These are phyloP conservation scores for Rhinophrynus dorsalis DNA, from an alignment of 2,797 vertebrate genomes.

Conservation along the genomic window DNA sequence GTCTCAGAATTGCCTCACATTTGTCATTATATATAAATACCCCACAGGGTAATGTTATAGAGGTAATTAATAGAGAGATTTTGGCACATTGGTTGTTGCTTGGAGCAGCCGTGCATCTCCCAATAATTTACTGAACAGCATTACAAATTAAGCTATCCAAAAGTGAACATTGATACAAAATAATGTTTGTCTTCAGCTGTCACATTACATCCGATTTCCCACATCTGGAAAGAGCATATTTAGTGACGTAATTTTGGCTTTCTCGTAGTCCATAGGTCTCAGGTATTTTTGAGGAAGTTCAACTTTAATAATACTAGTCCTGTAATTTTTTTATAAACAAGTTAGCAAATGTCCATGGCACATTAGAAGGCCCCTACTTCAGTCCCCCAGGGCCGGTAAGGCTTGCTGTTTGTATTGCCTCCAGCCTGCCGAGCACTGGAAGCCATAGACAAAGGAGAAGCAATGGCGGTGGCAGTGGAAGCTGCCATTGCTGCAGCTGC, in stretches of 20 bases:
- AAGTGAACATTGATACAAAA: neutral
- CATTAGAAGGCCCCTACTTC: slow-evolving; percentile 89
- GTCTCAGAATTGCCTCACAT: no score
- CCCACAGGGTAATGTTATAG: no score
- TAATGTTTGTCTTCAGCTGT: neutral
- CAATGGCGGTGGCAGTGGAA: slow-evolving; percentile 69
- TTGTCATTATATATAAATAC: no score
- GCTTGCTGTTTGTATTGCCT: slow-evolving; percentile 70
- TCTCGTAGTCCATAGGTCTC: slow-evolving; percentile 1
- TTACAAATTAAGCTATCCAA: neutral
- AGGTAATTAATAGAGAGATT: no score
- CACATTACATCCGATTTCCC: neutral
- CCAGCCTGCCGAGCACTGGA: slow-evolving; percentile 67
- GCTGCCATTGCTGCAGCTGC: slow-evolving; percentile 65
- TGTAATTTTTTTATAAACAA: slow-evolving; percentile 3
- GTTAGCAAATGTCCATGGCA: neutral
- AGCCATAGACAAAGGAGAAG: slow-evolving; percentile 65
- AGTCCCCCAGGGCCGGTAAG: slow-evolving; percentile 90
- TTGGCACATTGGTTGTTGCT: no score
- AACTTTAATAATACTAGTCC: neutral
- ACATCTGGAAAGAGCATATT: slow-evolving; percentile 4
- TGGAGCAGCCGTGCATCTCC: neutral
- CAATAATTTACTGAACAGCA: neutral
- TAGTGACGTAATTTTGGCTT: neutral
- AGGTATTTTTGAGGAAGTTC: neutral